Conservation (phyloP, 1,140 invertebrate genomes). For the Drosophila varians region DNA sequence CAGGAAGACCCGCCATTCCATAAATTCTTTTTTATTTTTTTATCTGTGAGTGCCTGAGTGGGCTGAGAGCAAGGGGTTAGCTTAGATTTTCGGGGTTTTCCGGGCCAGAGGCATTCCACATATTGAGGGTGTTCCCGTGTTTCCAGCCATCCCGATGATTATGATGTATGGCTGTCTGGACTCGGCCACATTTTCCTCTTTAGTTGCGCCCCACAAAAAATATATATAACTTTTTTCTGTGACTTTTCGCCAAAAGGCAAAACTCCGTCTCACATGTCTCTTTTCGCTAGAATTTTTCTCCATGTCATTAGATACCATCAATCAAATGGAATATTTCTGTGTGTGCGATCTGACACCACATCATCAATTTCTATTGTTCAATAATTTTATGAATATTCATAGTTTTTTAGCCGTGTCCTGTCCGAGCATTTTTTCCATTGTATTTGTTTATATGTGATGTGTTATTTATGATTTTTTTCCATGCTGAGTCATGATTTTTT, state of each 20-base stretch:
- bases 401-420: slow-evolving; percentile 59
- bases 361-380: slow-evolving; percentile 81
- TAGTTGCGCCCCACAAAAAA: slow-evolving; percentile 56
- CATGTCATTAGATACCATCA: slow-evolving; percentile 59
- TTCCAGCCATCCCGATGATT: slow-evolving; percentile 45
- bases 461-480: slow-evolving; percentile 67
- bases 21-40: slow-evolving; percentile 31
- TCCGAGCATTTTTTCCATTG: slow-evolving; percentile 45
- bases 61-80: slow-evolving; percentile 51
- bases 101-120: slow-evolving; percentile 37
- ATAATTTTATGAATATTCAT: slow-evolving; percentile 81
- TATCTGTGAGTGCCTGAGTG: slow-evolving; percentile 59
- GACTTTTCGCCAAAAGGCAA: slow-evolving; percentile 40
- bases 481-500: slow-evolving; percentile 70
- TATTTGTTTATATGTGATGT: slow-evolving; percentile 63
- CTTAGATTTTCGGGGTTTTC: slow-evolving; percentile 13
- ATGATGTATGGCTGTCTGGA: slow-evolving; percentile 72
- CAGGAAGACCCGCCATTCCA: slow-evolving; percentile 33
- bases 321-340: slow-evolving; percentile 51
- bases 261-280: slow-evolving; percentile 18
- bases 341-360: slow-evolving; percentile 71
- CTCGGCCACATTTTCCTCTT: slow-evolving; percentile 7
- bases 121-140: slow-evolving; percentile 54
- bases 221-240: slow-evolving; percentile 39
- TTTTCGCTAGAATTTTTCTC: slow-evolving; percentile 41